These are phyloP conservation scores for Ruditapes philippinarum DNA, from an alignment of 1,140 invertebrate genomes.

Conservation along the genomic window DNA sequence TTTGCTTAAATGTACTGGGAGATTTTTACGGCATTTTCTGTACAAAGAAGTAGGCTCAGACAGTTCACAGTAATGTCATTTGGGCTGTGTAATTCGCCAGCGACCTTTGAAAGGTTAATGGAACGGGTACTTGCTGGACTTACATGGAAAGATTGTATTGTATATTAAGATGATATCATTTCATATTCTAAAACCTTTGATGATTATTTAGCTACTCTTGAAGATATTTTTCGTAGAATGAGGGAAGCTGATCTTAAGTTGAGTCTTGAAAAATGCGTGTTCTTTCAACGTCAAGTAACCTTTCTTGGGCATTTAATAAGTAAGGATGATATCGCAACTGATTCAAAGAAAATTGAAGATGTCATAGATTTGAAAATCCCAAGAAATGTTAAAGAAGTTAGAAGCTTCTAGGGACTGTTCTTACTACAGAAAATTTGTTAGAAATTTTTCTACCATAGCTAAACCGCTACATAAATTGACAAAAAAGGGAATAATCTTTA, in stretches of 20 bases:
- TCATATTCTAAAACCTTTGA: conserved; percentile 58
- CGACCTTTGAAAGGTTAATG: conserved; percentile 77
- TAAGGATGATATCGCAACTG: conserved; percentile 4
- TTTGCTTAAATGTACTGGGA: background rate
- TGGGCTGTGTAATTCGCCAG: conserved; percentile 68
- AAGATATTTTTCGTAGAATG: conserved; percentile 42
- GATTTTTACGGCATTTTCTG: conserved; percentile 30
- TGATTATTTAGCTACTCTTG: background rate
- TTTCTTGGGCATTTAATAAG: conserved; percentile 33
- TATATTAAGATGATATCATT: conserved; percentile 68
- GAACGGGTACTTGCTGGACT: conserved; percentile 66
- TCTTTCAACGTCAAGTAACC: conserved; percentile 39
- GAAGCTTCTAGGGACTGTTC: conserved; percentile 56
- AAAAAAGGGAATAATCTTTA: background rate
- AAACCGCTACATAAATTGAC: background rate
- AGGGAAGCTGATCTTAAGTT: conserved; percentile 18
- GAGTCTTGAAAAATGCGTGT: conserved; percentile 52
- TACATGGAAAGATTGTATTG: conserved; percentile 40
- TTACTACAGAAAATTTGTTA: background rate
- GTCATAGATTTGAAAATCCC: conserved; percentile 39
- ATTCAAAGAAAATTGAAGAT: conserved; percentile 35
- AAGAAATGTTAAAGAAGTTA: conserved; percentile 32
- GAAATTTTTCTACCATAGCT: background rate
- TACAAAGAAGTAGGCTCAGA: conserved; percentile 31
- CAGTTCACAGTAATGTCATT: conserved; percentile 71